Conservation (phyloP, 2,113 vertebrate genomes). For the Callipepla squamata region DNA sequence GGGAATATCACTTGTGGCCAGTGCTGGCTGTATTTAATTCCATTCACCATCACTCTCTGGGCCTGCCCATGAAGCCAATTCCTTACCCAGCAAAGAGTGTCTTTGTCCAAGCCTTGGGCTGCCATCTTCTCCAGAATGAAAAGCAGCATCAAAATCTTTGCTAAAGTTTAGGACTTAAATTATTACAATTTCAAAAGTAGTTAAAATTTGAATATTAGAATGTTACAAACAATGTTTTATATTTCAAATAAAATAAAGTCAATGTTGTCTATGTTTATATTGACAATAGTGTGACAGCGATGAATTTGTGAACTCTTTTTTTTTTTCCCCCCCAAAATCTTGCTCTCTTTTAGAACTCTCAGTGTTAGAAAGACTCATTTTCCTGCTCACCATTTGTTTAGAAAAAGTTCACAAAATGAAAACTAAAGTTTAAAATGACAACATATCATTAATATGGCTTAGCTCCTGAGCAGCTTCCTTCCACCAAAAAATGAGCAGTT, state of each 20-base stretch:
- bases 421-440: neutral
- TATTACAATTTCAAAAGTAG: neutral
- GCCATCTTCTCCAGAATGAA: too few relatives aligned
- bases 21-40: too few relatives aligned
- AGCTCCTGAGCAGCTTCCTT: neutral
- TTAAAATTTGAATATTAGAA: neutral
- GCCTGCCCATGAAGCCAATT: too few relatives aligned
- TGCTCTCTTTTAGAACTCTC: neutral
- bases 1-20: too few relatives aligned
- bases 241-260: neutral
- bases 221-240: neutral
- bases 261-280: neutral
- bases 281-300: neutral
- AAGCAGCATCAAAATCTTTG: too few relatives aligned
- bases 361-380: neutral
- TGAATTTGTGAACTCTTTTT: neutral
- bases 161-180: neutral
- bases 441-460: neutral
- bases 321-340: neutral
- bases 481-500: neutral
- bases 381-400: neutral
- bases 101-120: too few relatives aligned
- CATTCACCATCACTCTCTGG: too few relatives aligned
- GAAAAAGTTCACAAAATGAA: neutral
- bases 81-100: too few relatives aligned